Base-by-base conservation (phyloP, 2,888 invertebrate genomes). In the Leptinotarsa rubiginosa region DNA sequence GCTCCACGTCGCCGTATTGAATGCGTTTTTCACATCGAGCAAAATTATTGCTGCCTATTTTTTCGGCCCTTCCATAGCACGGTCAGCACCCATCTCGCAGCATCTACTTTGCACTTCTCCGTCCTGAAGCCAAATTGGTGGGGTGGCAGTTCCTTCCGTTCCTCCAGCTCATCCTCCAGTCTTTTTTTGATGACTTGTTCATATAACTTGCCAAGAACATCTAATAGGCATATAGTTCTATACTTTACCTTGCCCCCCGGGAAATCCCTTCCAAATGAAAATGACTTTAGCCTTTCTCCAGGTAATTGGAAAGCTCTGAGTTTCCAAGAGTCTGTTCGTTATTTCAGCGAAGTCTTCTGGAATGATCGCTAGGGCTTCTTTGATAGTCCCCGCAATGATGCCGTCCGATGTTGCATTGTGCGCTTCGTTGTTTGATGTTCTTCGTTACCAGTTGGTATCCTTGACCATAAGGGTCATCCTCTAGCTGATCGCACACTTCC, bases 281-380 rank as follows among this genome's bases (percentile, higher is more conserved):
- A 54, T 65, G 41, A 71, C 65, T 41, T 12, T 52, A 12, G 65
- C 65, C 41, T 31, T 50, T 47, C 47, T 71, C 47, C 70, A 71
- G 1, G 5, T 7, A 3, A 15, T 25, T 12, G 54, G 65, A 16
- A 65, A 71, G 13, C 31, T 31, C 41, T 71, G 65, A 1, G 52
- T 41, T 7, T 52, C 16, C 3, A 65, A n/a, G 0, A 54, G 2
- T 4, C 16, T 16, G 2, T 50, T 71, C 2, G 25, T 18, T 10
- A 52, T 20, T 10, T 4, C 52, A 10, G 20, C 15, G 15, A 71
- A 25, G 16, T n/a, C 20, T 4, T 18, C n/a, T 41, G 70, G 65
- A n/a, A 65, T 18, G 1, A 18, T 22, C 3, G 47, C 41, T 16
- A 62, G 16, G 1, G 41, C 70, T n/a, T 50, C 16, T 50, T 31